phyloP scores from a whole-genome alignment of 1,140 invertebrate genomes.

The Cecropterus lyciades region DNA sequence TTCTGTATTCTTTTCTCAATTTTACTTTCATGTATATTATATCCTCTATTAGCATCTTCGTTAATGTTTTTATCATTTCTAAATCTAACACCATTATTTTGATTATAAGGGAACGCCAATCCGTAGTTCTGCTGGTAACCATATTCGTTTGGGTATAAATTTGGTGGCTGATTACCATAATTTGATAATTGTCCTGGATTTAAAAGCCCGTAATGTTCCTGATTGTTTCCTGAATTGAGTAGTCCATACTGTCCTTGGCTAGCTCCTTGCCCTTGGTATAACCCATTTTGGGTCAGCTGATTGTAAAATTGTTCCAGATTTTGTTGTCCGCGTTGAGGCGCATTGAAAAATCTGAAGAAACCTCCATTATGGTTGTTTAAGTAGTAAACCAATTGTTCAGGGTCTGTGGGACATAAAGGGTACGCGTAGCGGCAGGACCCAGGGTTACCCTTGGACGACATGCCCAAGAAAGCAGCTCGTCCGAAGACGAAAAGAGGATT shows the following conservation, averaged over 20 bases:
- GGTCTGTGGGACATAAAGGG: conserved; percentile 89
- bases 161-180: conserved; percentile 44
- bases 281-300: conserved; percentile 52
- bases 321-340: conserved; percentile 57
- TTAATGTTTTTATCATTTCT: conserved; percentile 38
- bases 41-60: conserved; percentile 30
- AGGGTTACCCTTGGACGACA: conserved; percentile 86
- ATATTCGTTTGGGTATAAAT: conserved; percentile 33
- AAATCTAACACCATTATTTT: conserved; percentile 31
- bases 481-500: conserved; percentile 89
- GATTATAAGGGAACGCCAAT: conserved; percentile 41
- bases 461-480: conserved; percentile 89
- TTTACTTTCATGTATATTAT: conserved; percentile 32
- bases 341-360: conserved; percentile 91
- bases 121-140: conserved; percentile 46
- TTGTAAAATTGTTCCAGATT: conserved; percentile 68
- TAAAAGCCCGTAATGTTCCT: conserved; percentile 44
- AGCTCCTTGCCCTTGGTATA: too few species aligned
- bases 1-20: conserved; percentile 67
- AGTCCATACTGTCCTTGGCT: conserved; percentile 40
- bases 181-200: conserved; percentile 35
- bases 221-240: conserved; percentile 30
- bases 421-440: conserved; percentile 87
- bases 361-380: conserved; percentile 94
- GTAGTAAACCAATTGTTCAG: conserved; percentile 89